Evolutionary conservation across 2,888 invertebrate species (phyloP).

Genomic region (Chaetogeoica ovagalla): DNA sequence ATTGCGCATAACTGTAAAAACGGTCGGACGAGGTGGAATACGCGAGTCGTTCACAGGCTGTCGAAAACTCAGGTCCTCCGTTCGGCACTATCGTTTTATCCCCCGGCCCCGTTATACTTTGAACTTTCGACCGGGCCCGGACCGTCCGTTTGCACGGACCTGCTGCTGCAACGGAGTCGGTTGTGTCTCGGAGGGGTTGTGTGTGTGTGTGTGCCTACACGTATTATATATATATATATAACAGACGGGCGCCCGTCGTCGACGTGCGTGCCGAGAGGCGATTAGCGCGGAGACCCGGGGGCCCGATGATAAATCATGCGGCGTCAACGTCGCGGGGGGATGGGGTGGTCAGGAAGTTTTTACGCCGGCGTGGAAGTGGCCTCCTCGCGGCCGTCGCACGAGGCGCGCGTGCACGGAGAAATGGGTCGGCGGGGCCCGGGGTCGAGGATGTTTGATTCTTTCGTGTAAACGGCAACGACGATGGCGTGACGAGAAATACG

Average conservation of each 20-base stretch:
- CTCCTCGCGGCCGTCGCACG: too few relatives aligned
- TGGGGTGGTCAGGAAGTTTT: too few relatives aligned
- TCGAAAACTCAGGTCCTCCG: too few relatives aligned
- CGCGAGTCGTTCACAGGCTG: too few relatives aligned
- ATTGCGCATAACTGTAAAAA: too few relatives aligned
- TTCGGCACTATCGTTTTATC: not conserved
- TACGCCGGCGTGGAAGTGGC: not conserved
- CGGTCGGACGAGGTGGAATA: too few relatives aligned
- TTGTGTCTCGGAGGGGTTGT: not conserved
- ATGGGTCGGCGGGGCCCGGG: too few relatives aligned
- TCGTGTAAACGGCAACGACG: not conserved
- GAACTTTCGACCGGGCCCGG: not conserved
- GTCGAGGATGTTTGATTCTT: constrained; percentile 1
- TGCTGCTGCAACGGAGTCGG: not conserved
- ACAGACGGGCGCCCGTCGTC: not conserved
- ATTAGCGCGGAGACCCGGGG: constrained; percentile 1
- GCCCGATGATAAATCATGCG: constrained; percentile 15
- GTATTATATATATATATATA: too few relatives aligned
- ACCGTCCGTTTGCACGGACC: not conserved
- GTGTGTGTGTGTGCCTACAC: too few relatives aligned
- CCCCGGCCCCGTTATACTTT: too few relatives aligned
- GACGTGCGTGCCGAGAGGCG: constrained; percentile 28
- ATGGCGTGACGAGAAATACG: too few relatives aligned
- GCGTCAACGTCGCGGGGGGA: not conserved
- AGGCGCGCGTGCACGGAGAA: too few relatives aligned